Evolutionary conservation across 1,140 invertebrate species (phyloP), one percentile per base, ranked within the genome.

Genomic region (Capitella teleta): DNA sequence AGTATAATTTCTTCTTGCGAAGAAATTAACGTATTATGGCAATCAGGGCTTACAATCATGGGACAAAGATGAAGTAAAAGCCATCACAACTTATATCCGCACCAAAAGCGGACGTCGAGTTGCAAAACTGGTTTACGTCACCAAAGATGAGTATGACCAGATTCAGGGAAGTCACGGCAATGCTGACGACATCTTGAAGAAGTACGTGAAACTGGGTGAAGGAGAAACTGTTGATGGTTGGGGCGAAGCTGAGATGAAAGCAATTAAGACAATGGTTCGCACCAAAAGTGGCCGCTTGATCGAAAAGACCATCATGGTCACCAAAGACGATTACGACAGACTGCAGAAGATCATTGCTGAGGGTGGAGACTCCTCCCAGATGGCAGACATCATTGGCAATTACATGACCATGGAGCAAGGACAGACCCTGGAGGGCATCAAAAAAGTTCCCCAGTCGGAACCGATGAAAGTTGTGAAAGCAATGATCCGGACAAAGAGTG

Each of bases 71-170:
- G 66, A 68, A 46, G 28, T 32, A 10, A 61, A 60, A 45, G 68
- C 68, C n/a, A 62, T 71, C 30, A 70, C 65, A 43, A 69, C 66
- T 0, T 70, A 69, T 45, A 66, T 71, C 2, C 51, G 67, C 16
- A 70, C 68, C 25, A 70, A 71, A 47, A 70, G 67, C 58, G 68
- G 68, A 3, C 56, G 64, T 8, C 19, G 36, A 52, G 51, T 70
- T 18, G 54, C 23, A 19, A 45, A 45, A 26, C 21, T 45, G 10
- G 25, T 44, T 14, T 44, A 44, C 25, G 26, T 44, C 5, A 26
- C 42, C 2, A 44, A 44, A n/a, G 42, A 23, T 6, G 42, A 44
- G 21, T 44, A 44, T 47, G 63, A 70, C 14, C 58, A 57, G 14
- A 68, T 70, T 18, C 62, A 64, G 45, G 46, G 49, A 10, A 66